phyloP scores from a whole-genome alignment of 2,888 invertebrate species.

The Nineta flava region DNA sequence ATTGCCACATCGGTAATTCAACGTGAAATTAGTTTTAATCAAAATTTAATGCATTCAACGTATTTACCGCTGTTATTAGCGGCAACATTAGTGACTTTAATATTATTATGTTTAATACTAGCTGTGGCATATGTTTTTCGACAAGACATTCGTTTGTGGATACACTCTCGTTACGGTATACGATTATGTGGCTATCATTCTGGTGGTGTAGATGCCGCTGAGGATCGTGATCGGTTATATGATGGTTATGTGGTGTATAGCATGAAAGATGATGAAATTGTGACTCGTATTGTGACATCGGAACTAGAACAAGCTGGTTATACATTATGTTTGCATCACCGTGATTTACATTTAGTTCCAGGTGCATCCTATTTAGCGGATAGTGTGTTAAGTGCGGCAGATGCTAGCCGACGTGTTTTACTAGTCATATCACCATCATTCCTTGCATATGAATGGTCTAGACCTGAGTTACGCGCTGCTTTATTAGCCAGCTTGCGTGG shows the following conservation, averaged over 20 bases:
- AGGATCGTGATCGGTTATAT: slow-evolving; percentile 39
- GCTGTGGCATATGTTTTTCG: slow-evolving; percentile 58
- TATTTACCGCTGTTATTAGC: slow-evolving; percentile 55
- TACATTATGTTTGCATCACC: slow-evolving; percentile 52
- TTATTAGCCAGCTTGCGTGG: slow-evolving; percentile 61
- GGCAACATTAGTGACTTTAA: slow-evolving; percentile 50
- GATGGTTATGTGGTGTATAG: slow-evolving; percentile 80
- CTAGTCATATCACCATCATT: slow-evolving; percentile 68
- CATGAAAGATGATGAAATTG: slow-evolving; percentile 58
- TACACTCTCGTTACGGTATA: slow-evolving; percentile 62
- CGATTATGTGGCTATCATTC: slow-evolving; percentile 50
- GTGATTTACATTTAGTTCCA: slow-evolving; percentile 40
- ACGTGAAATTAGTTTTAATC: slow-evolving; percentile 38
- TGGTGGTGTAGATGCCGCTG: slow-evolving; percentile 32
- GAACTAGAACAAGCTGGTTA: slow-evolving; percentile 59
- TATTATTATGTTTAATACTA: slow-evolving; percentile 49
- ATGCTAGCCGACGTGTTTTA: slow-evolving; percentile 54
- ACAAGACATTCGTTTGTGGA: slow-evolving; percentile 63
- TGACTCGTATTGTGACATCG: slow-evolving; percentile 49
- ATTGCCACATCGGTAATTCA: slow-evolving; percentile 39
- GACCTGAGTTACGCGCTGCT: slow-evolving; percentile 66
- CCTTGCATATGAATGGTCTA: slow-evolving; percentile 68
- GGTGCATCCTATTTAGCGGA: slow-evolving; percentile 44
- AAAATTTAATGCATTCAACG: slow-evolving; percentile 48
- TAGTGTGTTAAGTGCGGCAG: slow-evolving; percentile 43